A percentile compares a stretch with the other conserved stretches of the same genome.
Evolutionary conservation across 2,888 invertebrate genomes (phyloP).

Genomic region (Tuberolachnus salignus): DNA sequence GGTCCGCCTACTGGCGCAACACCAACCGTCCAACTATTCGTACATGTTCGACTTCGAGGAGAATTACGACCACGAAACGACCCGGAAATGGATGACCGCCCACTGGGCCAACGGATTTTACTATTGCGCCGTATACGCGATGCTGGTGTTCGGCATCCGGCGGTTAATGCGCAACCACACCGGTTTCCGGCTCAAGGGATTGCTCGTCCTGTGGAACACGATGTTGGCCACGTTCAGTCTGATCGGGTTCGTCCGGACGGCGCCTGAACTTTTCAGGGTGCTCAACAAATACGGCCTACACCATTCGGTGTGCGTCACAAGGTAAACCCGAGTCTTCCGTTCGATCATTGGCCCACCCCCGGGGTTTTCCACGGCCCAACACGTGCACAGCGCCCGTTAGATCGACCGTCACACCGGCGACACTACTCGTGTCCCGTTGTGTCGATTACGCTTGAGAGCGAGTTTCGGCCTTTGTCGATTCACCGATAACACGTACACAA

Average conservation of each 20-base stretch:
- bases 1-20: no score
- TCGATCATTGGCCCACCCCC: no score
- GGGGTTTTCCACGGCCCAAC: no score
- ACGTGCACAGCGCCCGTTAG: no score
- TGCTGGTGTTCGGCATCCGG: slow-evolving; percentile 91
- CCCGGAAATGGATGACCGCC: slow-evolving; percentile 91
- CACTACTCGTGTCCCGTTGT: no score
- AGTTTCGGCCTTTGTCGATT: no score
- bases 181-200: slow-evolving; percentile 85
- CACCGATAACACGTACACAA: no score
- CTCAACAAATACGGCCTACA: slow-evolving; percentile 88
- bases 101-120: slow-evolving; percentile 95
- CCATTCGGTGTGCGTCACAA: slow-evolving; percentile 94
- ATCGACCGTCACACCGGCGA: no score
- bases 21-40: slow-evolving; percentile 75
- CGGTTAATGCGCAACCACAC: slow-evolving; percentile 91
- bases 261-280: slow-evolving; percentile 90
- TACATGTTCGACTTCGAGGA: slow-evolving; percentile 95
- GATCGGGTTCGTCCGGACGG: slow-evolving; percentile 87
- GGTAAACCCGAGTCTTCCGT: no score
- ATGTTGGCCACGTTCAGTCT: slow-evolving; percentile 91
- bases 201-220: slow-evolving; percentile 91
- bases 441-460: no score
- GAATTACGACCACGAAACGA: slow-evolving; percentile 86
- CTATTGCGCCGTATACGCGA: slow-evolving; percentile 87